A percentile compares a stretch with the other conserved stretches of the same genome.
Evolutionary conservation across 2,113 vertebrate species (phyloP).

Genomic region (Podiceps cristatus): DNA sequence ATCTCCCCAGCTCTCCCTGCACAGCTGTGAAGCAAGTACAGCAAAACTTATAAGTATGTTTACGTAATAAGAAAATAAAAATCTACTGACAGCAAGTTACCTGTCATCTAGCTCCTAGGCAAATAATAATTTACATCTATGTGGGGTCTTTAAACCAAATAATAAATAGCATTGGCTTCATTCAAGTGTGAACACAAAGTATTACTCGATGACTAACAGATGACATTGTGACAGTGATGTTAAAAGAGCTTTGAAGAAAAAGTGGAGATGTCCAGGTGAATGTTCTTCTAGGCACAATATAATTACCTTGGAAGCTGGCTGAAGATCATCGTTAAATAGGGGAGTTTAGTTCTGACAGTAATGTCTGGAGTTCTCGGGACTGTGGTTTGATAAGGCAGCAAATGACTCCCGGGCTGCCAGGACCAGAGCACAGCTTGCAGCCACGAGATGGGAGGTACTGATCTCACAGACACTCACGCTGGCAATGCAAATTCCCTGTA

Average conservation of each 20-base stretch:
- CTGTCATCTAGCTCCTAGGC: neutral
- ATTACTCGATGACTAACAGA: neutral
- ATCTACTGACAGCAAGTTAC: neutral
- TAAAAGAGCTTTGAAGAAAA: neutral
- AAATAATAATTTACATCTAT: neutral
- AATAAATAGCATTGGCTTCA: neutral
- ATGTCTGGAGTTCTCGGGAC: neutral
- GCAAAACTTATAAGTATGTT: neutral
- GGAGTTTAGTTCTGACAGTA: neutral
- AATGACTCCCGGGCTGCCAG: neutral
- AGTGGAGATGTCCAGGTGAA: neutral
- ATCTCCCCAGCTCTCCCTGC: neutral
- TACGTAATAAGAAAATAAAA: neutral
- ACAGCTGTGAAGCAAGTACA: neutral
- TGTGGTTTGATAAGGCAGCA: neutral
- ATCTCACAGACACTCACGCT: neutral
- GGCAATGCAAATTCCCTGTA: neutral
- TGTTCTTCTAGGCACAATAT: neutral
- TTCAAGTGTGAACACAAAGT: neutral
- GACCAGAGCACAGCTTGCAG: neutral
- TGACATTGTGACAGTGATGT: neutral
- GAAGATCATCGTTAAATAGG: neutral
- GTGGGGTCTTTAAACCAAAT: neutral
- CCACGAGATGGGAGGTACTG: neutral
- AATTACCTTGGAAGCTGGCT: neutral